Evolutionary conservation across 2,888 invertebrate genomes (phyloP).

Genomic region (Keiferia lycopersicella): DNA sequence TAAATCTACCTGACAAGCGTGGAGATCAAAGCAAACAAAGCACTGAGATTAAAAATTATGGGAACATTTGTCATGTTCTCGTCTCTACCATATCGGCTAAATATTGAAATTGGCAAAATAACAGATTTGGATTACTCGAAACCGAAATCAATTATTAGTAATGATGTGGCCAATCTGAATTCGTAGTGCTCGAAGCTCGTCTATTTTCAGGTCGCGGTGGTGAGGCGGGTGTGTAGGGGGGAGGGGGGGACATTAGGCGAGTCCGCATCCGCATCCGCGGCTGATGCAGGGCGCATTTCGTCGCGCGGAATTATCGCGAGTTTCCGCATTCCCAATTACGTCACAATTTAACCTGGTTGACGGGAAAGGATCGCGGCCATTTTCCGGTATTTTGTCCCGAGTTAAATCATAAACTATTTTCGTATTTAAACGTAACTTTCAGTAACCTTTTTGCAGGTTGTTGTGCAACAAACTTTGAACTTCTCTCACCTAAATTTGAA

Average conservation of each 20-base stretch:
- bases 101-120: too few relatives aligned
- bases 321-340: slow-evolving; percentile 43
- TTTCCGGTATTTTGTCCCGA: slow-evolving; percentile 17
- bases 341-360: slow-evolving; percentile 41
- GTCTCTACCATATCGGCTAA: too few relatives aligned
- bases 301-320: slow-evolving; percentile 41
- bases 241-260: slow-evolving; percentile 38
- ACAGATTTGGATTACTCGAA: too few relatives aligned
- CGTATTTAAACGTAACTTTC: neutral
- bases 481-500: too few relatives aligned
- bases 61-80: too few relatives aligned
- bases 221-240: neutral
- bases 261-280: slow-evolving; percentile 37
- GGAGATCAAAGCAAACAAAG: too few relatives aligned
- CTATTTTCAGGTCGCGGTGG: neutral
- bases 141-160: too few relatives aligned
- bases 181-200: neutral
- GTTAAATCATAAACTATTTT: slow-evolving; percentile 4
- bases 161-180: neutral
- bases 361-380: slow-evolving; percentile 8
- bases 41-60: too few relatives aligned
- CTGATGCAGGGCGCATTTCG: slow-evolving; percentile 36
- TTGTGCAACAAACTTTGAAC: neutral
- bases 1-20: too few relatives aligned
- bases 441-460: neutral